Base-by-base conservation (phyloP, 30 jellyfish, hydroid and myxozoan genomes). In the Aurelia sp. region DNA sequence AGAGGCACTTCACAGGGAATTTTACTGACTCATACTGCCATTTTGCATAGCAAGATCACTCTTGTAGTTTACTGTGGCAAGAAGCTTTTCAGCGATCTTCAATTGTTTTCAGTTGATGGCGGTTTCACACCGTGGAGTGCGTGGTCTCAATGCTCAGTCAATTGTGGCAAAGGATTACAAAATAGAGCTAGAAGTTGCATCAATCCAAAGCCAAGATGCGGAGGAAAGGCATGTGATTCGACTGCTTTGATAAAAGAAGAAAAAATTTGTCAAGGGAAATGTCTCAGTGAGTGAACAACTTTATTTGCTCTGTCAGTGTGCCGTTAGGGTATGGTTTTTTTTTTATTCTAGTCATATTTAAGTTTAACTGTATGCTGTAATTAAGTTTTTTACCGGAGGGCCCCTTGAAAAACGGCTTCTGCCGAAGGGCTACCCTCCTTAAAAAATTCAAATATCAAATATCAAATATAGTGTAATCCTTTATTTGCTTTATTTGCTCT, bases 171-270 rank as follows among this genome's bases (percentile, higher is more conserved):
- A 33, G 97, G 97, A 16, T 78, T 41, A 13, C 91, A 82, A 58
- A 21, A 61, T 27, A 57, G 99, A 6, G n/a, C 6, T 10, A 79
- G 99, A 67, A 18, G 41, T 18, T 94, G 99, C 91, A 84, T 63
- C 69, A 35, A 57, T 7, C 99, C 99, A 31, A 63, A 61, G 44
- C 96, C 93, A 48, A 82, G 92, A 58, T 94, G 99, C 63, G 99
- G 99, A 11, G 99, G 99, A 19, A 85, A 66, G 23, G 69, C 71
- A 13, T 90, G 97, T 51, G 89, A 73, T 60, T 87, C 85, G 4
- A 64, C 23, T 17, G 78, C 58, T 31, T 33, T 30, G 18, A 48
- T 74, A 23, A 58, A 30, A 15, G 86, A 58, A 69, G 70, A 13
- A 11, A 79, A 62, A 53, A 55, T 22, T 5, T 90, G 97, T 76